These are phyloP conservation scores for Choloepus didactylus DNA, from an alignment of 2,797 vertebrate genomes.

Conservation along the genomic window DNA sequence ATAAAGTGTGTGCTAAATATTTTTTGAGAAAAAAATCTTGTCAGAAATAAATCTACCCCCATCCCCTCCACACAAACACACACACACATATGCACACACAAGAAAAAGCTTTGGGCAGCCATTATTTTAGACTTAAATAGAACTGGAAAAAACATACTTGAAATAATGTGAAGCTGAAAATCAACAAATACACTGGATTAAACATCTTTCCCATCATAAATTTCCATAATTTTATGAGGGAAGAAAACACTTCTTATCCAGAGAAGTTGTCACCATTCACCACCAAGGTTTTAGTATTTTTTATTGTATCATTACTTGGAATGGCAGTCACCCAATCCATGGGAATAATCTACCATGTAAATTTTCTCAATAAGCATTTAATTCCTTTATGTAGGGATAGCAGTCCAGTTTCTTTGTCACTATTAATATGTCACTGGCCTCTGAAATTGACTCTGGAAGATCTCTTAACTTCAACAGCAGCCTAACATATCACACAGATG, in stretches of 20 bases:
- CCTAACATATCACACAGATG: neutral
- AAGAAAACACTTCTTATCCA: neutral
- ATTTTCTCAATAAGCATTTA: conserved; percentile 29
- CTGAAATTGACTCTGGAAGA: neutral
- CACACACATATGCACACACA: too few species aligned
- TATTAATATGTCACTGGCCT: neutral
- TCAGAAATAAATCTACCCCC: neutral
- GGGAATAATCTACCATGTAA: neutral
- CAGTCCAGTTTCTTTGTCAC: conserved; percentile 11
- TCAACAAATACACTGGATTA: neutral
- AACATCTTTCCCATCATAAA: neutral
- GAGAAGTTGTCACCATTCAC: neutral
- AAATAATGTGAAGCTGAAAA: neutral
- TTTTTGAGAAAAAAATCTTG: neutral
- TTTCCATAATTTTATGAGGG: neutral
- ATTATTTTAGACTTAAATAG: conserved; percentile 29
- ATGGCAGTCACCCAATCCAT: neutral
- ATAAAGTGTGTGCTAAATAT: neutral
- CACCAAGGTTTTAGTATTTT: neutral
- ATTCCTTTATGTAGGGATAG: neutral
- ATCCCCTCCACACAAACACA: neutral
- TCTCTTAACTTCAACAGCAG: neutral
- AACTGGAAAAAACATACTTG: neutral
- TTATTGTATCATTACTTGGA: neutral
- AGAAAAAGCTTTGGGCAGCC: neutral